Conservation (phyloP, 2,888 invertebrate species). For the Lithophane semibrunnea region DNA sequence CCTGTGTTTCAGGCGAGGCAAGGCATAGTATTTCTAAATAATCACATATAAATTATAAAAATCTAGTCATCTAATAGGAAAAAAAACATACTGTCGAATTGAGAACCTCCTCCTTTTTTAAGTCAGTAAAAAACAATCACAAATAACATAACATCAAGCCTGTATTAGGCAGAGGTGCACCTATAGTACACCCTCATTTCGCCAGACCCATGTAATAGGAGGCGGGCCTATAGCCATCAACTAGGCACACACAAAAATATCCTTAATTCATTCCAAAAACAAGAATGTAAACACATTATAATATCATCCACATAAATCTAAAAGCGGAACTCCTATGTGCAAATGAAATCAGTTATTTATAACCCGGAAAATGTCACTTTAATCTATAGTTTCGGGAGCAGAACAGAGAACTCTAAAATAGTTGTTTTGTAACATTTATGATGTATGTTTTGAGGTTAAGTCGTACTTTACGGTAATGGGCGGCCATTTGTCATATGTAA, state of each 20-base stretch:
- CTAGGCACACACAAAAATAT: neutral
- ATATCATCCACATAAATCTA: conserved; percentile 38
- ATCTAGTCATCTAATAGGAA: too few relatives aligned
- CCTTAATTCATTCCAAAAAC: neutral
- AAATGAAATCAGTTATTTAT: conserved; percentile 64
- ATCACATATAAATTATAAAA: too few relatives aligned
- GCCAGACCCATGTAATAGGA: neutral
- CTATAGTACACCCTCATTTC: neutral
- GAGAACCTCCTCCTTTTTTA: too few relatives aligned
- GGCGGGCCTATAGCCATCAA: too few relatives aligned
- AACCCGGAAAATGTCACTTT: conserved; percentile 60
- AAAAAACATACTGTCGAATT: too few relatives aligned
- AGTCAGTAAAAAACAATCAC: neutral
- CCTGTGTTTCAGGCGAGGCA: too few relatives aligned
- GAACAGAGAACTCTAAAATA: conserved; percentile 52
- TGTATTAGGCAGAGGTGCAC: neutral
- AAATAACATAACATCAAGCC: neutral
- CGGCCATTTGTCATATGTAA: conserved; percentile 48
- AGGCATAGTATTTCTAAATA: too few relatives aligned
- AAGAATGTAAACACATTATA: conserved; percentile 29
- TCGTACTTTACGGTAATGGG: conserved; percentile 49
- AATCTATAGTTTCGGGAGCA: conserved; percentile 61
- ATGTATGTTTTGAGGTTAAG: conserved; percentile 59
- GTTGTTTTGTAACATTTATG: conserved; percentile 59
- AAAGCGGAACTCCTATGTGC: conserved; percentile 41